These are phyloP conservation scores for Turritopsis rubra DNA, from an alignment of 30 jellyfish, hydroid and myxozoan species.

Conservation along the genomic window DNA sequence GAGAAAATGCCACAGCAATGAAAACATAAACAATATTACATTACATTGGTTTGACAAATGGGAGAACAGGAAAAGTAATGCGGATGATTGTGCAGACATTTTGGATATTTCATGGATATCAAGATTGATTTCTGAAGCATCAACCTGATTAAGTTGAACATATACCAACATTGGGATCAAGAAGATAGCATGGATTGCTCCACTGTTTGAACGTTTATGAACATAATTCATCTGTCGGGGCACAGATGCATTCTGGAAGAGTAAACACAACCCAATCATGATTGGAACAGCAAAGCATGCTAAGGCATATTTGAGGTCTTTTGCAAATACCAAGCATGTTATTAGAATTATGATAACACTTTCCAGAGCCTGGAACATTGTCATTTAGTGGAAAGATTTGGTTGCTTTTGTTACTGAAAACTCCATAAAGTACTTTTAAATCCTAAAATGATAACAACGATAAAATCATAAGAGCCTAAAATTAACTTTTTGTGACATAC, in stretches of 20 bases:
- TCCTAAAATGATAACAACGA: too few species aligned
- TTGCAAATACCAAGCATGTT: neutral
- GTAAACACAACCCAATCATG: neutral
- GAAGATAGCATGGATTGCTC: neutral
- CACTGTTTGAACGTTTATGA: neutral
- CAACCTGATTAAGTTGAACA: neutral
- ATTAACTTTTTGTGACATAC: too few species aligned
- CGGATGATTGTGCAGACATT: neutral
- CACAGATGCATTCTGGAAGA: neutral
- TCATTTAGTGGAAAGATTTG: neutral
- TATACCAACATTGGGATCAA: neutral
- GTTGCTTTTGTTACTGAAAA: too few species aligned
- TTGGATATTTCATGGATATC: neutral
- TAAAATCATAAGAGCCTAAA: too few species aligned
- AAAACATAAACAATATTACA: neutral
- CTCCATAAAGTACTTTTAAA: too few species aligned
- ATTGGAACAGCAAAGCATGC: neutral
- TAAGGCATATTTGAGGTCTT: neutral
- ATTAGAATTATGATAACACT: neutral
- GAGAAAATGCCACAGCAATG: neutral
- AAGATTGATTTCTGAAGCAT: neutral
- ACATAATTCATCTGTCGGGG: neutral
- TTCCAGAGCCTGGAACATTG: neutral
- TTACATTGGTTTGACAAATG: neutral
- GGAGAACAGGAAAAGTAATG: neutral